phyloP scores from a whole-genome alignment of 2,888 invertebrate genomes.

The Volucella zonaria region DNA sequence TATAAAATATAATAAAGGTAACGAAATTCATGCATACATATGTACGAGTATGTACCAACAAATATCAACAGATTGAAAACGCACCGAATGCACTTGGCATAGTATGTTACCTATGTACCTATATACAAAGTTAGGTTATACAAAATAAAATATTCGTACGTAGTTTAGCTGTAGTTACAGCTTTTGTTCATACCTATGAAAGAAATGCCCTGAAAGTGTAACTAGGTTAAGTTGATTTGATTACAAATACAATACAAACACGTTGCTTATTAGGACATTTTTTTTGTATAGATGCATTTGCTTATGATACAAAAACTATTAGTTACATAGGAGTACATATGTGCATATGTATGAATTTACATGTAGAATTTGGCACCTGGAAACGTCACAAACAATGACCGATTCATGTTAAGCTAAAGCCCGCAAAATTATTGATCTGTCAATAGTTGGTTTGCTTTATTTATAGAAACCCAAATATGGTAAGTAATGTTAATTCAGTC shows the following conservation, averaged over 20 bases:
- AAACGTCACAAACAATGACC: not conserved
- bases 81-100: no score
- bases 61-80: no score
- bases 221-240: constrained; percentile 28
- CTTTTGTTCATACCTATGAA: not conserved
- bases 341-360: not conserved
- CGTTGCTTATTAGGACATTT: not conserved
- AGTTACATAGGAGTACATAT: not conserved
- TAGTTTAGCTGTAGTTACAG: no score
- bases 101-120: no score
- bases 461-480: not conserved
- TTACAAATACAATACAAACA: not conserved
- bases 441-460: constrained; percentile 36
- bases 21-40: no score
- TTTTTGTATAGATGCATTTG: not conserved
- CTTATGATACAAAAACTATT: no score
- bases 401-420: constrained; percentile 1
- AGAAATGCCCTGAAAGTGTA: constrained; percentile 8
- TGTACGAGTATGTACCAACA: no score
- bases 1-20: no score
- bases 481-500: not conserved
- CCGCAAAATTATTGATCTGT: constrained; percentile 35
- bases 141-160: not conserved
- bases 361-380: not conserved
- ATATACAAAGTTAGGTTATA: no score